Evolutionary conservation across 2,888 invertebrate species (phyloP).

Genomic region (Mamestra brassicae): DNA sequence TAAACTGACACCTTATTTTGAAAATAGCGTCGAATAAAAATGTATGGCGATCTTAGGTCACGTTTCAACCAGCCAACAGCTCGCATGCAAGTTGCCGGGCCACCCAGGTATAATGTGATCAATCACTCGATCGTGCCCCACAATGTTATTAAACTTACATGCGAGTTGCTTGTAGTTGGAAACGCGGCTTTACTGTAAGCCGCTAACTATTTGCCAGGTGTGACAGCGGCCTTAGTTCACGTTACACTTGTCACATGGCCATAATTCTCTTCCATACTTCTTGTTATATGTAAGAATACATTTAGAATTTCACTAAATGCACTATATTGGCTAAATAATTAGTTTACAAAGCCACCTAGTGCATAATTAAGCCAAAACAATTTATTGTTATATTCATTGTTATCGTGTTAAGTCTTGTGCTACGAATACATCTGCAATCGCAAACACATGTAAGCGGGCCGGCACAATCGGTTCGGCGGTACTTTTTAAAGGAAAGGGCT

Average conservation of each 20-base stretch:
- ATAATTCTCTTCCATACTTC: conserved; percentile 50
- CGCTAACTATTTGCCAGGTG: not conserved
- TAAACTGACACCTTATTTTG: not conserved
- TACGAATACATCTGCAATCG: conserved; percentile 27
- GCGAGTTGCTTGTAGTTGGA: too few species aligned
- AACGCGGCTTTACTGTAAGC: not conserved
- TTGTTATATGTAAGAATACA: conserved; percentile 28
- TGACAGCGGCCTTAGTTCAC: not conserved
- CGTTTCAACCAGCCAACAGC: too few species aligned
- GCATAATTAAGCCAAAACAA: conserved; percentile 45
- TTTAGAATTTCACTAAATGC: conserved; percentile 32
- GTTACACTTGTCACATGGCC: conserved; percentile 29
- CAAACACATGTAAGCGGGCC: too few species aligned
- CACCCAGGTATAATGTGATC: too few species aligned
- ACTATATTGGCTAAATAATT: conserved; percentile 35
- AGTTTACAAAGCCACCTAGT: conserved; percentile 31
- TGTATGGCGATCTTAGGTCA: not conserved
- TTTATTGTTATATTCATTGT: conserved; percentile 37
- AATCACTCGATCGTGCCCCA: too few species aligned
- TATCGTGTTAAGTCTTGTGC: conserved; percentile 12
- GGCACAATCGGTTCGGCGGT: too few species aligned
- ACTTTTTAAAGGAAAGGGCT: too few species aligned
- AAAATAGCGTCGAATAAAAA: not conserved
- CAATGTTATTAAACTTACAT: too few species aligned
- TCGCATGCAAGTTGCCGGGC: too few species aligned